These are phyloP conservation scores for Nomada fabriciana DNA, from an alignment of 2,888 invertebrate species.

Conservation along the genomic window DNA sequence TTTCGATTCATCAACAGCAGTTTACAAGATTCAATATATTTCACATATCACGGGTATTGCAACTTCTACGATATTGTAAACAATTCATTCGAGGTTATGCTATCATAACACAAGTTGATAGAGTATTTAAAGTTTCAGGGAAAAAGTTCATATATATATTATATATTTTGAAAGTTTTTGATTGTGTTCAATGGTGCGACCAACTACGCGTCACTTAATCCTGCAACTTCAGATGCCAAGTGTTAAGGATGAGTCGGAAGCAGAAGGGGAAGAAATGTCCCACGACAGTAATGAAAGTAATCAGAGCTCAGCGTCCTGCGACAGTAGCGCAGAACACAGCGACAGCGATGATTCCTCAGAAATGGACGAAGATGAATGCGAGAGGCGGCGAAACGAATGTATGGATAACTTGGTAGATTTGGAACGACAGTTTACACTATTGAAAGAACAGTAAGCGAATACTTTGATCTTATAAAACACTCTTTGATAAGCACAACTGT, in stretches of 20 bases:
- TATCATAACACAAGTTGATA: background rate
- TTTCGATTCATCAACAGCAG: background rate
- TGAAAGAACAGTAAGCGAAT: slow-evolving; percentile 91
- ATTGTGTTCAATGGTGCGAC: background rate
- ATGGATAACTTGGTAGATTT: slow-evolving; percentile 94
- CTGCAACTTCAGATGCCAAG: slow-evolving; percentile 78
- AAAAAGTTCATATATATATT: background rate
- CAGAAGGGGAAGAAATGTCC: slow-evolving; percentile 83
- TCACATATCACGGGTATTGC: no score
- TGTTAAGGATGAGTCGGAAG: slow-evolving; percentile 83
- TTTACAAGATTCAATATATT: background rate
- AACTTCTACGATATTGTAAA: background rate
- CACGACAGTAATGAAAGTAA: slow-evolving; percentile 83
- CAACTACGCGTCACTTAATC: background rate
- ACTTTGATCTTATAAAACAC: background rate
- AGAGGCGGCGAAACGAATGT: slow-evolving; percentile 92
- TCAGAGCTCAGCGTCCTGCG: slow-evolving; percentile 85
- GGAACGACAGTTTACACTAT: slow-evolving; percentile 94
- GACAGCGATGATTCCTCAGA: slow-evolving; percentile 94
- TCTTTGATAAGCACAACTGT: background rate
- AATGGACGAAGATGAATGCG: slow-evolving; percentile 97
- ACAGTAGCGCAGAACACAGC: slow-evolving; percentile 90
- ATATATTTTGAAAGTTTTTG: background rate
- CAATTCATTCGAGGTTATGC: slow-evolving; percentile 36
- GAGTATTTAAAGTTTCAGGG: background rate